Base-by-base conservation (phyloP, 2,888 invertebrate species). In the Cerastis rubricosa region DNA sequence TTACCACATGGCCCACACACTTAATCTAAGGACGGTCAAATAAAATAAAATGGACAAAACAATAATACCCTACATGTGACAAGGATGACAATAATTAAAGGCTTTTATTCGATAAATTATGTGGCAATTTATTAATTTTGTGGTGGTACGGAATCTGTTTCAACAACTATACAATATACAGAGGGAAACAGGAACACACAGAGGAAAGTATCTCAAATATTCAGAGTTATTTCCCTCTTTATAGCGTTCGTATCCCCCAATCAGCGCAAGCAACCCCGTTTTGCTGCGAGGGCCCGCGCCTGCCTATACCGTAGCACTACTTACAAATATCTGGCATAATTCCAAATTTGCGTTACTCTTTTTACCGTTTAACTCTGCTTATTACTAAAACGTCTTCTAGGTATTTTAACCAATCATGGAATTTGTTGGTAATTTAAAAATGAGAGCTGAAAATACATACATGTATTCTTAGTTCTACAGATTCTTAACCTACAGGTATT, bases 1-100 rank as follows among this genome's bases (percentile, higher is more conserved):
- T 78, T 78, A 85, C 74, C 81, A 66, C 86, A 85, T 83, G 83
- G 85, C 87, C 76, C 79, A 79, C 64, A 75, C 82, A 76, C 93
- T 91, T 93, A 93, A 87, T 85, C 92, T 93, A 91, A 92, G 94
- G 95, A 94, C 95, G 94, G 95, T 94, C 91, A 92, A 92, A 90
- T 89, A 90, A 94, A 92, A 92, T 89, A 87, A 89, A 73, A 83
- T 73, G 71, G 75, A 79, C 75, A 78, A 78, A 84, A 80, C 57
- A 63, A 71, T 67, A 73, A 66, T 80, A 78, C 51, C 45, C 59
- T 79, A 72, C 22, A 35, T 59, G 78, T 78, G 79, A 59, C 9
- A 61, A 69, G 40, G 70, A 63, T 63, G 67, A 70, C 35, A 79
- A 74, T 64, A 72, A 74, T 51, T 65, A 65, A 35, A 71, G 35